Evolutionary conservation across 2,113 vertebrate species (phyloP).

Genomic region (Alexandromys fortis): DNA sequence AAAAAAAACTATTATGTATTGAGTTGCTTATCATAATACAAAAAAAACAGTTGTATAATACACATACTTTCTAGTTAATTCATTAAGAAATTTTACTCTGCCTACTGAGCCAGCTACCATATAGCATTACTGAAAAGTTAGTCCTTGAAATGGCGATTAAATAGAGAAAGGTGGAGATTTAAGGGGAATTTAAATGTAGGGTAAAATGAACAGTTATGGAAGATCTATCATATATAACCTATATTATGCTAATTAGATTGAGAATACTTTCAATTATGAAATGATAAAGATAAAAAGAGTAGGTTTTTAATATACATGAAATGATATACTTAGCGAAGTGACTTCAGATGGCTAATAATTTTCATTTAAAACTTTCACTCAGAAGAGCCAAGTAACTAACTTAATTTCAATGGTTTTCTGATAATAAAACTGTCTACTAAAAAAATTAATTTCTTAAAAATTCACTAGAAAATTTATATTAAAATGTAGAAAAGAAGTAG

Average conservation of each 20-base stretch:
- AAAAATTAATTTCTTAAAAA: neutral
- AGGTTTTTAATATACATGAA: neutral
- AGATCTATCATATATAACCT: neutral
- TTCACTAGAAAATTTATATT: neutral
- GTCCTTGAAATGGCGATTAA: conserved; percentile 6
- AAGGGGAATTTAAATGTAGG: neutral
- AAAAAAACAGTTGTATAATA: neutral
- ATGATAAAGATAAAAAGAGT: conserved; percentile 7
- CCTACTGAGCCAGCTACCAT: neutral
- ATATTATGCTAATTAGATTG: neutral
- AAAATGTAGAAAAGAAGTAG: neutral
- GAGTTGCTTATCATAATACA: neutral
- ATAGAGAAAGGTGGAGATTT: neutral
- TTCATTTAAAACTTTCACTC: conserved; percentile 25
- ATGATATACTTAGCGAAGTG: conserved; percentile 10
- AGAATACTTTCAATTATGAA: conserved; percentile 6
- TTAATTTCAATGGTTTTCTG: neutral
- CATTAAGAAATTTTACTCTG: neutral
- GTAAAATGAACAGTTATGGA: neutral
- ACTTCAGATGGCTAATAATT: conserved; percentile 39
- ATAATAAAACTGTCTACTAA: neutral
- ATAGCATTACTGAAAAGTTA: neutral
- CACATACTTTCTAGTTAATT: neutral
- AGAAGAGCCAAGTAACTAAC: conserved; percentile 28
- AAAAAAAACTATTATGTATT: neutral